A percentile compares a stretch with the other conserved stretches of the same genome.
Conservation (phyloP, 2,888 invertebrate genomes). For the Limnephilus auricula region DNA sequence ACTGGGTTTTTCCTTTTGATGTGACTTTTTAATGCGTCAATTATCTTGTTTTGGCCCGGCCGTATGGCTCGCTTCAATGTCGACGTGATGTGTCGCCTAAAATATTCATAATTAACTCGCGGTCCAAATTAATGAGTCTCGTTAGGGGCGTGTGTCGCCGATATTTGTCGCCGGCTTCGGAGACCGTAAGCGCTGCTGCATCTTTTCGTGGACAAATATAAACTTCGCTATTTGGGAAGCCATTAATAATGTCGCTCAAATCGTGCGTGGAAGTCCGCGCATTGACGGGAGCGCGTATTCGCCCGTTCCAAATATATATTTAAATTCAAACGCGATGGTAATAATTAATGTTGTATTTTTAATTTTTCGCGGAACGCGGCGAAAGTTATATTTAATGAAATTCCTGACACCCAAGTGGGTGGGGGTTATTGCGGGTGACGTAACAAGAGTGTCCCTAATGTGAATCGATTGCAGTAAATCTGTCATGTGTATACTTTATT, state of each 20-base stretch:
- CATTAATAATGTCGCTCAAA: constrained; percentile 51
- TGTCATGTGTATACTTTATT: not conserved
- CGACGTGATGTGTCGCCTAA: constrained; percentile 45
- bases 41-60: not conserved
- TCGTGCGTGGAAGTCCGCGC: constrained; percentile 49
- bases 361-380: constrained; percentile 59
- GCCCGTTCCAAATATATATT: constrained; percentile 53
- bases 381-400: constrained; percentile 59
- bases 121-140: constrained; percentile 56
- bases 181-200: constrained; percentile 21
- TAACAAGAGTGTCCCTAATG: constrained; percentile 23
- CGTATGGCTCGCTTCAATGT: constrained; percentile 37
- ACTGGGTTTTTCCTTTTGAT: not conserved
- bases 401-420: constrained; percentile 28
- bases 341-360: constrained; percentile 63
- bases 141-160: constrained; percentile 52
- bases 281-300: constrained; percentile 53
- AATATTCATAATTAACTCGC: constrained; percentile 62
- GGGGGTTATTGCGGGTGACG: constrained; percentile 23
- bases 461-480: constrained; percentile 14
- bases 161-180: constrained; percentile 37
- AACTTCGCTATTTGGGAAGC: constrained; percentile 40
- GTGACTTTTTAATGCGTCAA: not conserved
- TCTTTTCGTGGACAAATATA: constrained; percentile 42
- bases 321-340: constrained; percentile 47